These are phyloP conservation scores for Himantopus leucocephalus DNA, from an alignment of 2,113 vertebrate species.

Conservation along the genomic window DNA sequence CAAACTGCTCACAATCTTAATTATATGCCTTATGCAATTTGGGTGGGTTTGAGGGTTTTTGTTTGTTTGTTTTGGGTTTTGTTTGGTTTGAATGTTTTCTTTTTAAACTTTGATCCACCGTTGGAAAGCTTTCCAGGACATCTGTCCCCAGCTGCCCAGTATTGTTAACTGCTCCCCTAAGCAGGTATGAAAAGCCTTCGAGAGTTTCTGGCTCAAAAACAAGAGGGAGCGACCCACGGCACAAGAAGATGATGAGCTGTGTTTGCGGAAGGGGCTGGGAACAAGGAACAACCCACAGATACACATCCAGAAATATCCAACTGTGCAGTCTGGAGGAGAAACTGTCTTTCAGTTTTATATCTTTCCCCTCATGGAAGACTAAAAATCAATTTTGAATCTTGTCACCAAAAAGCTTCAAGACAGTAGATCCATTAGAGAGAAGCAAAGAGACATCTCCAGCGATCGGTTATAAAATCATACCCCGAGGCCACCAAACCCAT, in stretches of 20 bases:
- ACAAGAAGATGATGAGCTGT: background rate
- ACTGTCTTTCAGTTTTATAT: background rate
- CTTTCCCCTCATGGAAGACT: background rate
- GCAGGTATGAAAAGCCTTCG: background rate
- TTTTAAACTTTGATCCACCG: background rate
- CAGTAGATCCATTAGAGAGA: background rate
- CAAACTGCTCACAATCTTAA: background rate
- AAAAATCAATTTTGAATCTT: background rate
- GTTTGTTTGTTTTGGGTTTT: background rate
- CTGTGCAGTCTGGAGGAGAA: background rate
- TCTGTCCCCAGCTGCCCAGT: background rate
- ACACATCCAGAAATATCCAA: background rate
- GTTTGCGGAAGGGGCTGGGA: background rate
- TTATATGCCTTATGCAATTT: background rate
- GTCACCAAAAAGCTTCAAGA: background rate
- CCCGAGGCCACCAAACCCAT: background rate
- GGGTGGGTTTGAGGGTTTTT: background rate
- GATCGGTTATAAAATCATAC: background rate
- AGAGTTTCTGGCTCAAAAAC: background rate
- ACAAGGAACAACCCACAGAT: background rate
- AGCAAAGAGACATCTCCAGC: background rate
- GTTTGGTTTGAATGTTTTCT: background rate
- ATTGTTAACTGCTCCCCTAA: background rate
- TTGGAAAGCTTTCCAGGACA: background rate
- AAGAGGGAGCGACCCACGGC: background rate